Evolutionary conservation across 2,888 invertebrate genomes (phyloP).

Genomic region (Chrysina gloriosa): DNA sequence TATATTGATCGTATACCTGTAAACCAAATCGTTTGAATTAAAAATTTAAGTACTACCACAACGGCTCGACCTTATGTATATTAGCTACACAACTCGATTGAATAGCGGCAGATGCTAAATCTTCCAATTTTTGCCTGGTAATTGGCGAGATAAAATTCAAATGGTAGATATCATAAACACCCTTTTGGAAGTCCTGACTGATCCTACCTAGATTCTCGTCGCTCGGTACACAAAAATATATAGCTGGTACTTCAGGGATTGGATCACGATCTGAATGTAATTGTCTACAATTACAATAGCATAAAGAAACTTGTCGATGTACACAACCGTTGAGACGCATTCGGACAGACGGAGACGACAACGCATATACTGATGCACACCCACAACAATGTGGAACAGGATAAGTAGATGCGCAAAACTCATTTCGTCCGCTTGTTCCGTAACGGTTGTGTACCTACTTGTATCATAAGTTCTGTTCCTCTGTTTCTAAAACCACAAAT

Average conservation of each 20-base stretch:
- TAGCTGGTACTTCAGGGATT: conserved; percentile 98
- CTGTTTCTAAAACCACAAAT: too few species aligned
- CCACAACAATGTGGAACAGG: too few species aligned
- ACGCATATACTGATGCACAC: too few species aligned
- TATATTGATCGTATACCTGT: conserved; percentile 95
- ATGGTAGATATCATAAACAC: conserved; percentile 94
- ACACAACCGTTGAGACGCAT: too few species aligned
- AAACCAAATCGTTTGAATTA: conserved; percentile 46
- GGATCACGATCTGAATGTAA: conserved; percentile 88
- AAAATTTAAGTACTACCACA: conserved; percentile 5
- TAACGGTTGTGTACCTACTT: too few species aligned
- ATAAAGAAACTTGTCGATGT: conserved; percentile 39
- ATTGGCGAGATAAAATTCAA: conserved; percentile 97
- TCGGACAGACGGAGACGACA: too few species aligned
- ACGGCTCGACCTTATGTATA: conserved; percentile 80
- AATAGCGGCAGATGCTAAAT: conserved; percentile 92
- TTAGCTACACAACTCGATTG: conserved; percentile 91
- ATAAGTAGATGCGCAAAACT: too few species aligned
- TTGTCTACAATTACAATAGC: conserved; percentile 70
- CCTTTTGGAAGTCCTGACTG: conserved; percentile 88
- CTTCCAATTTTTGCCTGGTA: conserved; percentile 92
- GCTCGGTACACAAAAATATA: conserved; percentile 96
- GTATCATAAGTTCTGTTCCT: too few species aligned
- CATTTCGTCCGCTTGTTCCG: too few species aligned
- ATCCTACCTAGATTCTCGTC: conserved; percentile 96